Percentiles rank a stretch among this genome's conserved stretches.
Evolutionary conservation across 1,140 invertebrate genomes (phyloP).

Genomic region (Piezodorus guildinii): DNA sequence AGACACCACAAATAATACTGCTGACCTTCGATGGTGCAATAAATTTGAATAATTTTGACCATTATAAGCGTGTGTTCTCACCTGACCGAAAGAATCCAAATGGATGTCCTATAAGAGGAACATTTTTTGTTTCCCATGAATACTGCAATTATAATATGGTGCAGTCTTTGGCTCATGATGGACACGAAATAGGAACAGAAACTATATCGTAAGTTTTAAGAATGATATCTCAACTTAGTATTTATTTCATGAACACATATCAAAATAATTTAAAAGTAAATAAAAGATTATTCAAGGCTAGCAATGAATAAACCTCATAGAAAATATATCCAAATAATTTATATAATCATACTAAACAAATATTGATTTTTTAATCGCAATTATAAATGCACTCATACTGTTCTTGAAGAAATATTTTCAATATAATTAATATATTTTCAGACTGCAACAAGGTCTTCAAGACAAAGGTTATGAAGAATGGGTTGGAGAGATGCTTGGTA

Average conservation of each 20-base stretch:
- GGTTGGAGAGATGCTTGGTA: constrained; percentile 87
- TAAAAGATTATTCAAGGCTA: no score
- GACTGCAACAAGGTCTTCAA: constrained; percentile 65
- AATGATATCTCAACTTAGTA: no score
- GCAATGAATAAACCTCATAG: no score
- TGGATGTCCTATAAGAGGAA: constrained; percentile 77
- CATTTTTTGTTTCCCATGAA: constrained; percentile 90
- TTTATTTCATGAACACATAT: no score
- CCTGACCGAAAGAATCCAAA: constrained; percentile 74
- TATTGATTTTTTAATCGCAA: no score
- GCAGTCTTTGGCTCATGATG: constrained; percentile 72
- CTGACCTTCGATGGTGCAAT: constrained; percentile 87
- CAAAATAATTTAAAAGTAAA: no score
- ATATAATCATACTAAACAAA: no score
- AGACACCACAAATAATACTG: constrained; percentile 89
- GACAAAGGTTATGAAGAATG: constrained; percentile 83
- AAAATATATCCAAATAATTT: no score
- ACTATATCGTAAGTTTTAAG: constrained; percentile 61
- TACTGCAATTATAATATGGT: constrained; percentile 92
- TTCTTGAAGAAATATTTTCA: no score
- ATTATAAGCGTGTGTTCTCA: constrained; percentile 75
- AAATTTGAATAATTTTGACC: constrained; percentile 82
- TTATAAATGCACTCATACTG: no score
- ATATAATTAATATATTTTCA: constrained; percentile 27
- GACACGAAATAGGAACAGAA: constrained; percentile 85